Evolutionary conservation across 2,113 vertebrate species (phyloP), one percentile per base, ranked within the genome.

Genomic region (Pollimyrus isidori): DNA sequence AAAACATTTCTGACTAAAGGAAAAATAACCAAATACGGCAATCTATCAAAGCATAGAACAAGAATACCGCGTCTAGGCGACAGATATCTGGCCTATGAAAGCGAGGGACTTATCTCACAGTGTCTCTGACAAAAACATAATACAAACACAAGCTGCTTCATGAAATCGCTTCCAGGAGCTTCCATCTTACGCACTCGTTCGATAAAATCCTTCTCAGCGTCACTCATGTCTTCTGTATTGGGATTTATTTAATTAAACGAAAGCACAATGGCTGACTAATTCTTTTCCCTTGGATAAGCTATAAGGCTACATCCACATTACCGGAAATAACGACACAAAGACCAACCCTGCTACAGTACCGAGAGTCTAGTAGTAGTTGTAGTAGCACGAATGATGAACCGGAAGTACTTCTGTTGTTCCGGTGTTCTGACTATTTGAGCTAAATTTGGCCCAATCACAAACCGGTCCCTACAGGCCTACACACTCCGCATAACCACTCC

Each of bases 131-230:
- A 76, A 19, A 80, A 80, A n/a, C 17, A 80, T 13, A 76, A 17
- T 35, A 76, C 6, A 76, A 76, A 80, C 73, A 80, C 35, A 39
- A 80, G 19, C 19, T 17, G 17, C 4, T 42, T 42, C 73, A 19
- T 80, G 73, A 42, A 80, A 80, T 80, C 73, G 10, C 73, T 42
- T 39, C 73, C 73, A 80, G 19, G 42, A 42, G 17, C 35, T 80
- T 50, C 46, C n/a, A 26, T 56, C 26, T 86, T 92, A 95, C 95
- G 10, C 94, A 95, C 95, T 94, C 94, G 92, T 19, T 92, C 90
- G 73, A 89, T 90, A 88, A 93, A 93, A 11, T 90, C 93, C 91
- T 94, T 95, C 73, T 92, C 93, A 90, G 92, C 93, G 91, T 96
- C 95, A 46, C 95, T 95, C 95, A 96, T 96, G 88, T 86, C 83